Base-by-base conservation (phyloP, 2,888 invertebrate genomes). In the Sialis fuliginosa region DNA sequence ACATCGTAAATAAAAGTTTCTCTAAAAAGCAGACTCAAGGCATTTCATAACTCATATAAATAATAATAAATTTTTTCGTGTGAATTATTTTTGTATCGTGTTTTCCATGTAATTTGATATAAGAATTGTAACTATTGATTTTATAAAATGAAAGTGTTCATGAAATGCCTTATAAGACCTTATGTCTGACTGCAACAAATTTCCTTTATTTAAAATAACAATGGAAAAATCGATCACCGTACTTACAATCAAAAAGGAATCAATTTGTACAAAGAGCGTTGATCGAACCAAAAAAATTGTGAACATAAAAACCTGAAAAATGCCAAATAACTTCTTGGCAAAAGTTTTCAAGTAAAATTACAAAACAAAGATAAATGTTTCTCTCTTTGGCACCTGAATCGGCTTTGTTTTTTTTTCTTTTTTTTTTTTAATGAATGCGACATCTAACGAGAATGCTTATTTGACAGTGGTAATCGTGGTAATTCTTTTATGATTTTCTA, bases 161-260 rank as follows among this genome's bases (percentile, higher is more conserved):
- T 64, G 63, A 64, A 64, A 61, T 62, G 64, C 62, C 64, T 64
- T 62, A 58, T 39, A 42, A 62, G 64, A 63, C 63, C 64, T 60
- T 63, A 63, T 62, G 64, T 65, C 65, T 63, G 56, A 60, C 63
- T 64, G 61, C 63, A 56, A 57, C 61, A 59, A 60, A 60, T 61
- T 62, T 63, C 62, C 60, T 54, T 57, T 56, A 58, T 56, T 60
- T 57, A 55, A 54, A 57, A 57, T 57, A 55, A 55, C 54, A 52
- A 48, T 47, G 49, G 53, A 54, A 60, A 63, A 64, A 62, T 56
- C 56, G 61, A 57, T 56, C 58, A 55, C 52, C 53, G 52, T 52
- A 53, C 52, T 50, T 49, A 53, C 49, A 51, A 39, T 8, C 3
- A 13, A 39, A 39, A 39, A 39, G 39, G 31, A 32, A 32, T 39